Percentiles rank a stretch among this genome's conserved stretches.
These are phyloP conservation scores for Empis livida DNA, from an alignment of 2,888 invertebrate species.

Conservation along the genomic window DNA sequence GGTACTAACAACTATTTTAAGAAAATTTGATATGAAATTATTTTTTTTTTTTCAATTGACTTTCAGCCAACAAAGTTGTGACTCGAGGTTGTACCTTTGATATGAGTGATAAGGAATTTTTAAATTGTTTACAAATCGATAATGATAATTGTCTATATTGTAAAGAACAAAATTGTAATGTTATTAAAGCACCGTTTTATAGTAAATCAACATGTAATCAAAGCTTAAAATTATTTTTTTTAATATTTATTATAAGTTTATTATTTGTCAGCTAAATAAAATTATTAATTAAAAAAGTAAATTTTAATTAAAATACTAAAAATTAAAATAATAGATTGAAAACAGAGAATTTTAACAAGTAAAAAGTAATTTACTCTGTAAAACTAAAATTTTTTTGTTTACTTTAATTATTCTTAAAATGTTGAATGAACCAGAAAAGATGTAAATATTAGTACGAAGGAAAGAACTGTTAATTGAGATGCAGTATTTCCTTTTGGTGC, in stretches of 20 bases:
- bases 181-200: background rate
- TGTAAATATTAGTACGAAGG: background rate
- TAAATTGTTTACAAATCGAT: background rate
- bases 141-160: background rate
- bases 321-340: too few relatives aligned
- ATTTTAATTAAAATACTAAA: background rate
- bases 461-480: background rate
- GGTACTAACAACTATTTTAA: background rate
- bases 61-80: background rate
- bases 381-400: too few relatives aligned
- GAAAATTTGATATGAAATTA: background rate
- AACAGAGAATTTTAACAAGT: too few relatives aligned
- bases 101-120: constrained; percentile 1
- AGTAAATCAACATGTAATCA: background rate
- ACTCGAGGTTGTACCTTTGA: constrained; percentile 4
- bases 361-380: too few relatives aligned
- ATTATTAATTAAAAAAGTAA: background rate
- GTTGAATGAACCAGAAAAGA: background rate
- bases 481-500: background rate
- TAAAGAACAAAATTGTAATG: background rate
- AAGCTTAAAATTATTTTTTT: background rate
- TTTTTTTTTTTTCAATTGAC: background rate
- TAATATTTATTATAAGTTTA: background rate
- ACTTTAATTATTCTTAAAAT: background rate
- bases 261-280: background rate